phyloP scores from a whole-genome alignment of 2,888 invertebrate genomes.

The Polymixis flavicincta region DNA sequence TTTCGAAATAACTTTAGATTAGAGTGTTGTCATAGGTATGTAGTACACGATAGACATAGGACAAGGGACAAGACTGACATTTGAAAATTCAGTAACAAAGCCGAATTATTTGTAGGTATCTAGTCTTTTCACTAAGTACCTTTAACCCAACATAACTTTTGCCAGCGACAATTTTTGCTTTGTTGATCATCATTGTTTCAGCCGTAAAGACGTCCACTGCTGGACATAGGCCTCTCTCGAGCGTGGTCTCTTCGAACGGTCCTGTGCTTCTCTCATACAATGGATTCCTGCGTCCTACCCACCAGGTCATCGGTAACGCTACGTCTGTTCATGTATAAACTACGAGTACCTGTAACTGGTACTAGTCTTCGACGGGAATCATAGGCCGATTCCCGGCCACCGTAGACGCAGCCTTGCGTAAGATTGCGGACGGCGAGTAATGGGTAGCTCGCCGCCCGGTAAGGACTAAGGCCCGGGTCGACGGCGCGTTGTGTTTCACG shows the following conservation, averaged over 20 bases:
- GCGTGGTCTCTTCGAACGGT: not conserved
- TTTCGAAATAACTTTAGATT: constrained; percentile 46
- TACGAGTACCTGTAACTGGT: not conserved
- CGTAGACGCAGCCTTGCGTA: too few species aligned
- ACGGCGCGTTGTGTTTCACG: too few species aligned
- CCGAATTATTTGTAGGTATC: not conserved
- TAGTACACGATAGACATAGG: not conserved
- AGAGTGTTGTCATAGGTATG: constrained; percentile 19
- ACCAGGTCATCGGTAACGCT: not conserved
- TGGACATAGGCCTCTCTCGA: not conserved
- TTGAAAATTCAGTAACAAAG: not conserved
- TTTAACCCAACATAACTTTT: not conserved
- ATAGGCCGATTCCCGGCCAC: too few species aligned
- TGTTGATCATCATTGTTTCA: not conserved
- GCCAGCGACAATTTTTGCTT: not conserved
- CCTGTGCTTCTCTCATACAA: not conserved
- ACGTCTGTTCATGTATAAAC: not conserved
- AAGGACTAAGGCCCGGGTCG: too few species aligned
- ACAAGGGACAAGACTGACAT: not conserved
- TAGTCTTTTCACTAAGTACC: not conserved
- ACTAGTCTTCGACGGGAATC: too few species aligned
- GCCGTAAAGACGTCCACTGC: not conserved
- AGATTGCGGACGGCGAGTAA: too few species aligned
- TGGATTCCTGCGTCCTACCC: not conserved
- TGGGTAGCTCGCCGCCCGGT: too few species aligned